A percentile compares a stretch with the other conserved stretches of the same genome.
phyloP scores from a whole-genome alignment of 2,888 invertebrate species.

The Tuberolachnus salignus region DNA sequence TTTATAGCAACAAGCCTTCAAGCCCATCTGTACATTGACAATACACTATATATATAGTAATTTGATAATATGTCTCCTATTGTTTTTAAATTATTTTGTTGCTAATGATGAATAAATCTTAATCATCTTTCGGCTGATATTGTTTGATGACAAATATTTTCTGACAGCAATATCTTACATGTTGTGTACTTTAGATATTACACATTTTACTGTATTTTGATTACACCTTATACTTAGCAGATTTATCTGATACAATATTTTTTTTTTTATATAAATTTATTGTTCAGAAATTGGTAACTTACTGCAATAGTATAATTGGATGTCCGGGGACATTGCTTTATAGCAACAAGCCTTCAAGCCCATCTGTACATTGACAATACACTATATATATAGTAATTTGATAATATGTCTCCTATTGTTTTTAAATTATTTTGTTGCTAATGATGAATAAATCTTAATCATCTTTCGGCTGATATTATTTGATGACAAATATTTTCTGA shows the following conservation, averaged over 20 bases:
- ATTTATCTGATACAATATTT: conserved; percentile 5
- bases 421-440: not conserved
- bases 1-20: conserved; percentile 42
- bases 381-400: too few species aligned
- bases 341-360: not conserved
- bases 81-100: not conserved
- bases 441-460: conserved; percentile 26
- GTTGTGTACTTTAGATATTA: too few species aligned
- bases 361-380: too few species aligned
- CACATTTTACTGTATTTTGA: not conserved
- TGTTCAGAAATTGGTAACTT: conserved; percentile 6
- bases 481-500: conserved; percentile 2
- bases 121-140: conserved; percentile 40
- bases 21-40: conserved; percentile 35
- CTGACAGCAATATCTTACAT: not conserved
- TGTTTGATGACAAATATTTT: conserved; percentile 12
- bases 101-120: conserved; percentile 39
- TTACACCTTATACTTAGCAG: not conserved
- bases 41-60: not conserved
- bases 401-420: too few species aligned
- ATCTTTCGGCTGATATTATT: conserved; percentile 29
- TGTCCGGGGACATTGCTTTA: conserved; percentile 27
- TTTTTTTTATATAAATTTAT: not conserved
- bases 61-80: not conserved
- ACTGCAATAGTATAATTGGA: conserved; percentile 11